A percentile compares a stretch with the other conserved stretches of the same genome.
Evolutionary conservation across 2,797 vertebrate species (phyloP).

Genomic region (Esox lucius): DNA sequence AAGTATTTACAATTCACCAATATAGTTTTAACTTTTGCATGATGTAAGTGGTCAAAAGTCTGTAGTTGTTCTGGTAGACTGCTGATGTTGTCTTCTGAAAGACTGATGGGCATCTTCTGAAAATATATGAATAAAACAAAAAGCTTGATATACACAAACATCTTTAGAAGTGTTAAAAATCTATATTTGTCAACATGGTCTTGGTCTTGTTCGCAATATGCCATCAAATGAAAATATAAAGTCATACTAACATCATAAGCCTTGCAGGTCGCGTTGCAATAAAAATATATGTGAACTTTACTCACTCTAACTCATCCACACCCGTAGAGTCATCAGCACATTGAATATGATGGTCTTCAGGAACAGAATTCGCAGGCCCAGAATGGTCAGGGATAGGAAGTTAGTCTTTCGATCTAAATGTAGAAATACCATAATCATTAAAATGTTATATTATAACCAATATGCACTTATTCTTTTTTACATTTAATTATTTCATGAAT

Average conservation of each 20-base stretch:
- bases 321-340: constrained; percentile 68
- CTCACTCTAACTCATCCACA: constrained; percentile 69
- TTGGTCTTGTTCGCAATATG: not conserved
- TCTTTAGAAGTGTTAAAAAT: not conserved
- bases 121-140: not conserved
- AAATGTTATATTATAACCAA: not conserved
- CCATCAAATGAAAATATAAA: not conserved
- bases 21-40: not conserved
- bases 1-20: not conserved
- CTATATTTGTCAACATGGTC: not conserved
- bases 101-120: not conserved
- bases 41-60: not conserved
- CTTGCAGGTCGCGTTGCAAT: not conserved
- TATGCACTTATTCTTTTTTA: not conserved
- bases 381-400: constrained; percentile 50
- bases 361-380: constrained; percentile 68
- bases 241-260: not conserved
- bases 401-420: constrained; percentile 61
- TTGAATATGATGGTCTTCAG: constrained; percentile 75
- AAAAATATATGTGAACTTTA: constrained; percentile 25
- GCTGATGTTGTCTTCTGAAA: not conserved
- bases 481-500: not conserved
- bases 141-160: not conserved
- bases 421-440: not conserved
- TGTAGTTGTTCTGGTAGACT: not conserved